Conservation (phyloP, 1,140 invertebrate species). For the Drosophila chauvacae region DNA sequence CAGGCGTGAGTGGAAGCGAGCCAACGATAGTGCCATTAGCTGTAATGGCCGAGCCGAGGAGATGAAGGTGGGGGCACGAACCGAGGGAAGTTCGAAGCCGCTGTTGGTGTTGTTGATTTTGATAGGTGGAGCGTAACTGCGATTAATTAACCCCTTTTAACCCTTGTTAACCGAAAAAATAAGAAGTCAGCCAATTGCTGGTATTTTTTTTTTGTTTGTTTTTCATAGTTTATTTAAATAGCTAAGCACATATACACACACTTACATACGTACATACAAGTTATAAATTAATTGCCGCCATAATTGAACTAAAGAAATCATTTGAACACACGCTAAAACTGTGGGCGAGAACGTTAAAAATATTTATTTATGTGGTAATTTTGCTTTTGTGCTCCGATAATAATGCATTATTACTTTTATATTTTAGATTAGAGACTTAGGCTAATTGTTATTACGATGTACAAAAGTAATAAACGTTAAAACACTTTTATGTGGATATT, state of each 20-base stretch:
- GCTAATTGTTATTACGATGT: constrained; percentile 75
- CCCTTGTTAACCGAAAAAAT: constrained; percentile 4
- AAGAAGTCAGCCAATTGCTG: constrained; percentile 6
- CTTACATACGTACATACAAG: constrained; percentile 54
- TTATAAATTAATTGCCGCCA: constrained; percentile 71
- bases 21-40: constrained; percentile 21
- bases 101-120: constrained; percentile 17
- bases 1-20: constrained; percentile 36
- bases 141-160: constrained; percentile 37
- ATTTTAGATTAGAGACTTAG: constrained; percentile 60
- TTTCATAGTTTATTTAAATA: constrained; percentile 74
- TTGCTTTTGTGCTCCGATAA: constrained; percentile 56
- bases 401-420: constrained; percentile 52
- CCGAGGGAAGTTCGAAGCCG: constrained; percentile 11
- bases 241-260: constrained; percentile 54
- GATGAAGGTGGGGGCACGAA: constrained; percentile 25
- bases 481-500: constrained; percentile 57
- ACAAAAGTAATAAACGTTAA: constrained; percentile 76
- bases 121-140: constrained; percentile 51
- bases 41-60: constrained; percentile 28
- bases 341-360: constrained; percentile 48
- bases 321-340: constrained; percentile 43
- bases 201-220: constrained; percentile 27
- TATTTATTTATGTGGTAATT: constrained; percentile 48
- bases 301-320: constrained; percentile 73